phyloP scores from a whole-genome alignment of 2,888 invertebrate genomes.

The Sarcophaga rosellei region DNA sequence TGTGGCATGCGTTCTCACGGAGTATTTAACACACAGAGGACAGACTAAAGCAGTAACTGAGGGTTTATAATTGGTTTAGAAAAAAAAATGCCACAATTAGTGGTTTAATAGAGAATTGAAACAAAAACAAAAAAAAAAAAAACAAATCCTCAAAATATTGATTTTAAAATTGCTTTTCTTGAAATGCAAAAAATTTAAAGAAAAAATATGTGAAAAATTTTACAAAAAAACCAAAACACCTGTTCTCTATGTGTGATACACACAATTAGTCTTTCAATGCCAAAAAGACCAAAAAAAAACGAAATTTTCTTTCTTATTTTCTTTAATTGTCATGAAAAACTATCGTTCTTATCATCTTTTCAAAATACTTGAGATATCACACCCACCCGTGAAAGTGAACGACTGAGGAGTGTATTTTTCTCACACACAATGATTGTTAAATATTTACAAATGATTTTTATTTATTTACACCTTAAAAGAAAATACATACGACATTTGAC shows the following conservation, averaged over 20 bases:
- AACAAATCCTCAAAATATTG: too few relatives aligned
- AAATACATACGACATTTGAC: background rate
- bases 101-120: too few relatives aligned
- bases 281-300: slow-evolving; percentile 30
- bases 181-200: too few relatives aligned
- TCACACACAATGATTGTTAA: background rate
- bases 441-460: slow-evolving; percentile 29
- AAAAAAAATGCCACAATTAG: too few relatives aligned
- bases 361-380: slow-evolving; percentile 30
- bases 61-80: too few relatives aligned
- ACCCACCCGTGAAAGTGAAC: slow-evolving; percentile 37
- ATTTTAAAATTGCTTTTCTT: too few relatives aligned
- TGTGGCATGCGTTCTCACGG: too few relatives aligned
- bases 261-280: background rate
- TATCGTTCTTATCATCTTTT: slow-evolving; percentile 3
- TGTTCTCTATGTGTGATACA: slow-evolving; percentile 8
- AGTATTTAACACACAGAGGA: too few relatives aligned
- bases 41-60: too few relatives aligned
- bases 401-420: background rate
- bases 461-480: slow-evolving; percentile 12
- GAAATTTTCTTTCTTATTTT: background rate
- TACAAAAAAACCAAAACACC: slow-evolving; percentile 30
- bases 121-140: too few relatives aligned
- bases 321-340: slow-evolving; percentile 9
- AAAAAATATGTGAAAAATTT: too few relatives aligned